Percentiles rank a stretch among this genome's conserved stretches.
Conservation (phyloP, 1,140 invertebrate species). For the Coboldia fuscipes region DNA sequence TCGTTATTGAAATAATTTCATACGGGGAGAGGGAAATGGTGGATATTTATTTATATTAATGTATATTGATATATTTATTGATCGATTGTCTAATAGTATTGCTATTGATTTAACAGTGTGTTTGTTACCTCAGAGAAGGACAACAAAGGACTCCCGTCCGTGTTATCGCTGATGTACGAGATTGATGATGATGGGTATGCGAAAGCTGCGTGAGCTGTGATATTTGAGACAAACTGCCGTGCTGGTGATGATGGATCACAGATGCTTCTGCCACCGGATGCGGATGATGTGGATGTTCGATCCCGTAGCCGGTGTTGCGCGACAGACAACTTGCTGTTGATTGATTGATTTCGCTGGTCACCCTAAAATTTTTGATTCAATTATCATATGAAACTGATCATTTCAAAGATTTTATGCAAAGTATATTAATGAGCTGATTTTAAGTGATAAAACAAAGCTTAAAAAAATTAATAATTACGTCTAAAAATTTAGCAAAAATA, state of each 20-base stretch:
- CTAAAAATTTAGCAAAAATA: background rate
- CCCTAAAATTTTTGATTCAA: background rate
- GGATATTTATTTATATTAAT: no score
- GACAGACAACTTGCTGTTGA: conserved; percentile 7
- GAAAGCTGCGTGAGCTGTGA: conserved; percentile 24
- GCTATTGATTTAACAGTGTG: conserved; percentile 46
- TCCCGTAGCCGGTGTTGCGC: conserved; percentile 10
- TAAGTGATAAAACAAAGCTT: background rate
- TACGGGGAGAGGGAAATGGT: no score
- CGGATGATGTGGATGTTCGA: conserved; percentile 29
- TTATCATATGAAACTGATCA: background rate
- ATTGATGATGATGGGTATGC: conserved; percentile 8
- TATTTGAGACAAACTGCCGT: conserved; percentile 10
- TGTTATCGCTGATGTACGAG: conserved; percentile 25
- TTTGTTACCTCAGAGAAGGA: conserved; percentile 69
- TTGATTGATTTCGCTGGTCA: conserved; percentile 4
- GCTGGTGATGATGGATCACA: conserved; percentile 3
- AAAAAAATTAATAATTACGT: background rate
- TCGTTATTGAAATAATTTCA: no score
- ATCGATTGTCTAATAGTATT: no score
- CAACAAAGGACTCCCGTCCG: conserved; percentile 55
- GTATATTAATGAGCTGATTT: background rate
- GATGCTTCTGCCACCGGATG: conserved; percentile 10
- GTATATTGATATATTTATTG: no score
- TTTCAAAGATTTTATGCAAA: background rate